Conservation (phyloP, 2,797 vertebrate genomes). For the Hippoglossus hippoglossus region DNA sequence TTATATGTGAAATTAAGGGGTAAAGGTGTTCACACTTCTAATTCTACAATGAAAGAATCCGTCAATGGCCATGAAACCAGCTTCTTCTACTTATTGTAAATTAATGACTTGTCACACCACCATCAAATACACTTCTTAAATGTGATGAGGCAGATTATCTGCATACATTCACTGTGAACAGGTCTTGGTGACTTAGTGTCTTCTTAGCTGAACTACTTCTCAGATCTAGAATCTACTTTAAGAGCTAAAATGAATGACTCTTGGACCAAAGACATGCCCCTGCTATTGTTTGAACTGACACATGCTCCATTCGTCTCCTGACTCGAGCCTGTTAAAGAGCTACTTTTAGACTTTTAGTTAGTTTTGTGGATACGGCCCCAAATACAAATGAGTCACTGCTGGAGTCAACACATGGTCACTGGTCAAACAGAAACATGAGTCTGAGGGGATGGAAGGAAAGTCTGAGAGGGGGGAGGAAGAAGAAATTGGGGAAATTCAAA, state of each 20-base stretch:
- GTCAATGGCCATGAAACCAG: no score
- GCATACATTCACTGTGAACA: neutral
- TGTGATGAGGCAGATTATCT: neutral
- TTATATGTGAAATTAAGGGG: no score
- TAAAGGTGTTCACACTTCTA: no score
- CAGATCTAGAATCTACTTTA: no score
- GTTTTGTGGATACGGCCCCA: slow-evolving; percentile 4
- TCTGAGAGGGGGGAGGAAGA: slow-evolving; percentile 35
- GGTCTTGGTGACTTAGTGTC: no score
- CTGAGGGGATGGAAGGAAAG: slow-evolving; percentile 35
- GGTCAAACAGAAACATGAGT: slow-evolving; percentile 27
- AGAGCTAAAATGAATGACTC: neutral
- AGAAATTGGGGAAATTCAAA: slow-evolving; percentile 10
- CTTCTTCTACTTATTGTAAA: no score
- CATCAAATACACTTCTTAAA: neutral
- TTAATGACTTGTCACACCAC: neutral
- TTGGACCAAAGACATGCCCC: neutral
- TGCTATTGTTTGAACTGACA: neutral
- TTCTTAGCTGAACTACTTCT: no score
- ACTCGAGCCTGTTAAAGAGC: slow-evolving; percentile 3
- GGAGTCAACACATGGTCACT: slow-evolving; percentile 29
- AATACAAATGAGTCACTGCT: slow-evolving; percentile 39
- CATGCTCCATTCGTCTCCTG: neutral
- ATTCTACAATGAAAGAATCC: no score
- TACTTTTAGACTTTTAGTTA: slow-evolving; percentile 1